Base-by-base conservation (phyloP, 2,113 vertebrate species). In the Mustela nigripes region DNA sequence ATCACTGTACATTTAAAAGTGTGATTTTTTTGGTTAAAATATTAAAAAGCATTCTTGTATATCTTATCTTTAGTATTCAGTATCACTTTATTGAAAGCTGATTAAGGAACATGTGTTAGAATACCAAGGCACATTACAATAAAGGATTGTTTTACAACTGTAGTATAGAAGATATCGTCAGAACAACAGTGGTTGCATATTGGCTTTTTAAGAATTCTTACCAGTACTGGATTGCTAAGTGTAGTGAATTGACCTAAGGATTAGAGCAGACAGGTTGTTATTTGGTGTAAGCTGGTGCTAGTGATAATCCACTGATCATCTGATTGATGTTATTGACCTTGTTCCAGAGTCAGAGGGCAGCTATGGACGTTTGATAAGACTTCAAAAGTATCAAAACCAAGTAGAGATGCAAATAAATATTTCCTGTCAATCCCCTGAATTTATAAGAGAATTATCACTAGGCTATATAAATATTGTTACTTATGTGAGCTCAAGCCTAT, bases 181-280 rank as follows among this genome's bases (percentile, higher is more conserved):
- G 39, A 83, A 82, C 21, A 89, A 48, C 21, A 33, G 42, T 80
- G 58, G 39, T 22, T 62, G 16, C 39, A 36, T 92, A 93, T 71
- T 97, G 90, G 53, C 65, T 8, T 14, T 36, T 97, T 89, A 88
- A 93, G 78, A 94, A 95, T 94, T 88, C 50, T 7, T 31, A 48
- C 93, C 36, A 50, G 14, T 48, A 53, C 8, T 7, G 28, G 1
- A 11, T 79, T 33, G 74, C 95, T 97, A 93, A 97, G 86, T 84
- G 24, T 98, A 95, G 91, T 93, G 97, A 98, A 97, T 97, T 96
- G 97, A 95, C 85, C 86, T 95, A 71, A 97, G 97, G 80, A 98
- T 98, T 97, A 79, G 71, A 98, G 85, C 82, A 97, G 97, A 97
- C 98, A 94, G 96, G 95, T 63, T 95, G 97, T 98, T 98, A 98